Evolutionary conservation across 2,113 vertebrate species (phyloP).

Genomic region (Tyrannus savana): DNA sequence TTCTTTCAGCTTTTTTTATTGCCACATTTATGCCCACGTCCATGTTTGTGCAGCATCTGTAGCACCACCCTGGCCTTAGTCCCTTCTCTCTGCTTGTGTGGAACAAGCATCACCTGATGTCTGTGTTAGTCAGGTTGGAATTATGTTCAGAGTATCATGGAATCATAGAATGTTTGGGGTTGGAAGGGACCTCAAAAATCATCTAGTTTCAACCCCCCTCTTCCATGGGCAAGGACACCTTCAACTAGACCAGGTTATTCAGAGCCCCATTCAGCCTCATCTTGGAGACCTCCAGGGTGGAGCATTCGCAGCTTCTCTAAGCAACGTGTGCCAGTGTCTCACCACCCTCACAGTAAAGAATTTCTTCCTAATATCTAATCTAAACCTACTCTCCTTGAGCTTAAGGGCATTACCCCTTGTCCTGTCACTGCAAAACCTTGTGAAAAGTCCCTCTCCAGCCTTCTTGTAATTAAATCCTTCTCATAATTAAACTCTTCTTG

Average conservation of each 20-base stretch:
- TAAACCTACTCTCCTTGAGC: not conserved
- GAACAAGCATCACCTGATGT: not conserved
- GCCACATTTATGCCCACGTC: not conserved
- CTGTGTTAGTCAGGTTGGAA: not conserved
- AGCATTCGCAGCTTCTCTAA: not conserved
- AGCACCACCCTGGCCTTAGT: not conserved
- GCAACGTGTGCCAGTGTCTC: not conserved
- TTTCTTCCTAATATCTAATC: not conserved
- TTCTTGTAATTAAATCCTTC: not conserved
- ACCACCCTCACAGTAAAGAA: not conserved
- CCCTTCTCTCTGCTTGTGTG: not conserved
- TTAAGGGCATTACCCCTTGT: not conserved
- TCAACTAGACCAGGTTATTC: not conserved
- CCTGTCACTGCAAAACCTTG: not conserved
- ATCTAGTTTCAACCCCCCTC: not conserved
- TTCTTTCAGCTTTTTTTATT: not conserved
- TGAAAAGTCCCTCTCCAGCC: not conserved
- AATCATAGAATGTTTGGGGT: not conserved
- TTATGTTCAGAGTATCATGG: not conserved
- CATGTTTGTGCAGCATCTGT: not conserved
- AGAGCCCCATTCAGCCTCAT: fast-evolving
- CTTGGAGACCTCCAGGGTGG: not conserved
- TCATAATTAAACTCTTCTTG: not conserved
- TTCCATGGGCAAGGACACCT: not conserved
- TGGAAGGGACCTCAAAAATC: not conserved